These are phyloP conservation scores for Aspidapion aeneum DNA, from an alignment of 2,888 invertebrate genomes.

Conservation along the genomic window DNA sequence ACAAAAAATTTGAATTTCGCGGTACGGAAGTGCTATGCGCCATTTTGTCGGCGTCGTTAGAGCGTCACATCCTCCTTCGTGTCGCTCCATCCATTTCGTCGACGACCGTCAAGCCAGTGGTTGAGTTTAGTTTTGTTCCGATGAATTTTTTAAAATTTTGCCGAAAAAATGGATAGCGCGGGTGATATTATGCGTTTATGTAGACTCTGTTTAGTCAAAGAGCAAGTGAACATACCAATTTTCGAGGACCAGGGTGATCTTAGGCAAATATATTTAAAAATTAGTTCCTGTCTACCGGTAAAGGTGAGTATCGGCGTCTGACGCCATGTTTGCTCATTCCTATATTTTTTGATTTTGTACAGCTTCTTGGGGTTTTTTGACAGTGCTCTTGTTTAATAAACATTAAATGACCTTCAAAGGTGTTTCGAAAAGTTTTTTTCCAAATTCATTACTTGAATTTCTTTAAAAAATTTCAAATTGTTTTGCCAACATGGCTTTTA, in stretches of 20 bases:
- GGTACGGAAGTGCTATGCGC: background rate
- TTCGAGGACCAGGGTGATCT: slow-evolving; percentile 65
- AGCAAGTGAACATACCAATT: slow-evolving; percentile 61
- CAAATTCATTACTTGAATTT: no score
- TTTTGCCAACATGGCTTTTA: background rate
- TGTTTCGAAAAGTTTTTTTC: no score
- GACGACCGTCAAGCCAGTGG: slow-evolving; percentile 27
- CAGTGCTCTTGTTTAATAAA: slow-evolving; percentile 24
- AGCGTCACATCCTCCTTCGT: slow-evolving; percentile 33
- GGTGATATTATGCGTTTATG: slow-evolving; percentile 46
- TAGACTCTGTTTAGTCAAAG: slow-evolving; percentile 49
- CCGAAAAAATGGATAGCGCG: slow-evolving; percentile 43
- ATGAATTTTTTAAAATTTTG: slow-evolving; percentile 34
- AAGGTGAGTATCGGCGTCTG: slow-evolving; percentile 56
- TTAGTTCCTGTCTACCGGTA: slow-evolving; percentile 68
- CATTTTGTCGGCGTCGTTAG: slow-evolving; percentile 51
- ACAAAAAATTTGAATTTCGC: slow-evolving; percentile 3
- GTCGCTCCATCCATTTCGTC: slow-evolving; percentile 33
- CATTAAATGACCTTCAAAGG: no score
- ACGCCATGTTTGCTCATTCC: slow-evolving; percentile 37
- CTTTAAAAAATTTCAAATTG: no score
- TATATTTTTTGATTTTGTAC: slow-evolving; percentile 37
- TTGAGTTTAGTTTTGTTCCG: slow-evolving; percentile 31
- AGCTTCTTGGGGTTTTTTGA: slow-evolving; percentile 25
- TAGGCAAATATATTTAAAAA: slow-evolving; percentile 61